Conservation (phyloP, 2,888 invertebrate genomes). For the Drosophila borborema region DNA sequence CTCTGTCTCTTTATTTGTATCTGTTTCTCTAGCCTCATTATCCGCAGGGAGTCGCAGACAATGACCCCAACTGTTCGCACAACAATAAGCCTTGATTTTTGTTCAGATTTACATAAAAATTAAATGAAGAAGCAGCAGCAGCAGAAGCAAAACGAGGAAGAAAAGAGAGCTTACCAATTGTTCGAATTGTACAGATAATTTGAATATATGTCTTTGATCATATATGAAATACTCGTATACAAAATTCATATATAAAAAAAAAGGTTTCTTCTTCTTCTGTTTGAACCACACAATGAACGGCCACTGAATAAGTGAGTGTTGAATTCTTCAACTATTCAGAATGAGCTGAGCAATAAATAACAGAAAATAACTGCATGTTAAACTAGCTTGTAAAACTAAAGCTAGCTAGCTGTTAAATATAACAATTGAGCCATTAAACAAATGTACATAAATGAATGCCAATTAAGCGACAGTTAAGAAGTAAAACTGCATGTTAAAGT, state of each 20-base stretch:
- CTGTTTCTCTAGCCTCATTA: background rate
- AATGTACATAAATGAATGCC: background rate
- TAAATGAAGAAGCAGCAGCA: background rate
- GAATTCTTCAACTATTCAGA: slow-evolving; percentile 1
- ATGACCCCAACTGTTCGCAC: slow-evolving; percentile 35
- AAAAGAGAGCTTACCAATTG: slow-evolving; percentile 45
- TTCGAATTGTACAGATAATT: slow-evolving; percentile 24
- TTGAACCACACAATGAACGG: background rate
- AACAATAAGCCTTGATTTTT: slow-evolving; percentile 62
- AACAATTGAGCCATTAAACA: background rate
- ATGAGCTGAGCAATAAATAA: background rate
- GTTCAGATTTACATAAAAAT: slow-evolving; percentile 48
- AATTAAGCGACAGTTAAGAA: background rate
- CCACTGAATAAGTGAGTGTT: background rate
- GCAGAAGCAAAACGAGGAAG: background rate
- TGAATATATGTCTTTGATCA: slow-evolving; percentile 35
- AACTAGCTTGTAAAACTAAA: background rate
- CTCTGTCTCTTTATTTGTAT: background rate
- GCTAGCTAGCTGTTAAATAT: background rate
- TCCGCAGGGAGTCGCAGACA: slow-evolving; percentile 26
- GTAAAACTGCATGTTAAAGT: slow-evolving; percentile 5
- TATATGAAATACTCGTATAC: slow-evolving; percentile 14
- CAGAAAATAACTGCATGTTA: background rate
- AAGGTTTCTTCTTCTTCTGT: background rate
- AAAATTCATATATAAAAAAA: background rate